Conservation (phyloP, 1,140 invertebrate genomes). For the Drosophila chauvacae region DNA sequence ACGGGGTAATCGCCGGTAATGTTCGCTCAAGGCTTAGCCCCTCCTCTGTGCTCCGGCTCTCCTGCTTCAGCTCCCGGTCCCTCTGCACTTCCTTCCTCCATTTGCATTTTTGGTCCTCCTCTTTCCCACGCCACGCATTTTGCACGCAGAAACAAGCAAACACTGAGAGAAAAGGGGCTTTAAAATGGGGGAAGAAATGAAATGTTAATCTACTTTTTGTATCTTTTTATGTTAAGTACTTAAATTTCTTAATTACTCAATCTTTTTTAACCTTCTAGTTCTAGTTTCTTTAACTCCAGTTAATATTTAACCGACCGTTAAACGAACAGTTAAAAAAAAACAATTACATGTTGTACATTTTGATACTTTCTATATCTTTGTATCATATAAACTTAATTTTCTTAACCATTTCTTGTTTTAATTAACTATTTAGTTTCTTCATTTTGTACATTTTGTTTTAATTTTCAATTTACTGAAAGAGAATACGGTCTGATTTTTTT, state of each 20-base stretch:
- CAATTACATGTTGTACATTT: too few species aligned
- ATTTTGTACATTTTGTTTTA: too few species aligned
- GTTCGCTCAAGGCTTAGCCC: slow-evolving; percentile 66
- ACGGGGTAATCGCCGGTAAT: slow-evolving; percentile 78
- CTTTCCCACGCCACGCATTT: slow-evolving; percentile 44
- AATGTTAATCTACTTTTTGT: background rate
- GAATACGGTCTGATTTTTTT: too few species aligned
- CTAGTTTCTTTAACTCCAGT: background rate
- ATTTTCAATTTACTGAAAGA: too few species aligned
- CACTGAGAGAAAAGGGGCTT: background rate
- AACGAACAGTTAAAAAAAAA: background rate
- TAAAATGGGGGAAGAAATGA: background rate
- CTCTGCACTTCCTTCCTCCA: slow-evolving; percentile 18
- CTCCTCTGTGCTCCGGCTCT: slow-evolving; percentile 5
- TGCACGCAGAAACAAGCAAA: slow-evolving; percentile 61
- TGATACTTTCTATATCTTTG: too few species aligned
- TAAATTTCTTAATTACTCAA: background rate
- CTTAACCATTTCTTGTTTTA: background rate
- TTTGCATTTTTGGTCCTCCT: slow-evolving; percentile 20
- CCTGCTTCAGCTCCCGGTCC: background rate
- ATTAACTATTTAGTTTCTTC: background rate
- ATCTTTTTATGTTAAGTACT: background rate
- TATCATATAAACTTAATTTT: too few species aligned
- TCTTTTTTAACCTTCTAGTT: background rate
- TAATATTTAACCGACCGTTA: background rate